Conservation (phyloP, 2,797 vertebrate species). For the Cottoperca gobio region DNA sequence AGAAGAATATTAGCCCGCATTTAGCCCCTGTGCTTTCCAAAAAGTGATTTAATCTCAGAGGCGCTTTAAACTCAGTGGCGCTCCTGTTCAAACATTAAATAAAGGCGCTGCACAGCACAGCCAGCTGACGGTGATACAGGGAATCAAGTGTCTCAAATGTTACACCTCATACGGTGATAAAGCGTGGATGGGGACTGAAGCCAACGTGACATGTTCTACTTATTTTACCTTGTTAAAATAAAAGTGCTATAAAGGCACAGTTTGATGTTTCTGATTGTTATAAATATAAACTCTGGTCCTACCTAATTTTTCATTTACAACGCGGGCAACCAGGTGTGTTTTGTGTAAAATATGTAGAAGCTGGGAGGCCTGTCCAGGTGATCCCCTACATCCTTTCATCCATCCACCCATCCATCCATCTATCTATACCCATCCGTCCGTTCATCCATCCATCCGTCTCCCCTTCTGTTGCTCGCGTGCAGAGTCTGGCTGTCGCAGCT, state of each 20-base stretch:
- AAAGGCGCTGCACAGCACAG: conserved; percentile 31
- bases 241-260: neutral
- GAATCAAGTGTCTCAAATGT: conserved; percentile 19
- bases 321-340: conserved; percentile 40
- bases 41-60: conserved; percentile 79
- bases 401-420: neutral
- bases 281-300: neutral
- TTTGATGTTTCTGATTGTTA: neutral
- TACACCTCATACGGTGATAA: conserved; percentile 13
- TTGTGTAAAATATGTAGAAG: conserved; percentile 32
- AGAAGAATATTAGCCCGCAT: conserved; percentile 83
- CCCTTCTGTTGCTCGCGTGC: conserved; percentile 69
- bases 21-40: conserved; percentile 80
- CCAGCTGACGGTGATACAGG: neutral
- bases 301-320: neutral
- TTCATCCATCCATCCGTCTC: conserved; percentile 27
- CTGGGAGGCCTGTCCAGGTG: conserved; percentile 35
- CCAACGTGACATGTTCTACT: neutral
- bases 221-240: neutral
- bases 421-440: neutral
- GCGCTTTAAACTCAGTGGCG: conserved; percentile 34
- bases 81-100: conserved; percentile 59
- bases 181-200: neutral
- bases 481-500: conserved; percentile 65
- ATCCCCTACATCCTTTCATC: conserved; percentile 13